A percentile compares a stretch with the other conserved stretches of the same genome.
Conservation (phyloP, 2,113 vertebrate genomes). For the Plecturocebus donacophilus region DNA sequence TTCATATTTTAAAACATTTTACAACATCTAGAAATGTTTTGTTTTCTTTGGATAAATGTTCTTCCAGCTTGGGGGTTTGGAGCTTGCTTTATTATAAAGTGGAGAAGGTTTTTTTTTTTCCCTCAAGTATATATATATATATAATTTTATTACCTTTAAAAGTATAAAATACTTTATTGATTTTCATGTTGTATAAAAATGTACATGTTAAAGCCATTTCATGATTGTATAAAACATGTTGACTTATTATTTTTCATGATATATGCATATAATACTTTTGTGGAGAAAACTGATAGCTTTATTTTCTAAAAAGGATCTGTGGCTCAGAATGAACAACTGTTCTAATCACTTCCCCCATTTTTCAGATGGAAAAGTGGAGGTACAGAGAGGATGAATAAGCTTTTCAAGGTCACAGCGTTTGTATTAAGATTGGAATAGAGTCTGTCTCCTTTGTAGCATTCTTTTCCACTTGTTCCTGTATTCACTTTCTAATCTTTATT, state of each 20-base stretch:
- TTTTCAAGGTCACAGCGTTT: background rate
- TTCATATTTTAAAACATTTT: constrained; percentile 27
- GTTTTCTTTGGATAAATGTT: constrained; percentile 58
- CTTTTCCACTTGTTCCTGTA: background rate
- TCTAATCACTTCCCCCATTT: background rate
- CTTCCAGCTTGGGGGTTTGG: constrained; percentile 24
- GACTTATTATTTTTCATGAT: constrained; percentile 43
- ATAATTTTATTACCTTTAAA: constrained; percentile 19
- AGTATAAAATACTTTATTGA: background rate
- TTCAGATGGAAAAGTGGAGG: background rate
- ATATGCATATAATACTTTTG: background rate
- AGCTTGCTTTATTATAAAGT: constrained; percentile 42
- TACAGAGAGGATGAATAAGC: background rate
- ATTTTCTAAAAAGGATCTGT: constrained; percentile 27
- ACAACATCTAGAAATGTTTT: constrained; percentile 66
- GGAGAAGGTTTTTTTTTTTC: background rate
- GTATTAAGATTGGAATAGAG: background rate
- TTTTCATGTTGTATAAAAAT: constrained; percentile 35
- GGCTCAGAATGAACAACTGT: background rate
- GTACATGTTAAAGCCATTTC: constrained; percentile 30
- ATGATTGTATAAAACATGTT: constrained; percentile 15
- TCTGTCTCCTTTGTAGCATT: background rate
- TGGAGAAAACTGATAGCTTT: constrained; percentile 10
- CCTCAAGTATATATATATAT: background rate
- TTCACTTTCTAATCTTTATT: constrained; percentile 9